Evolutionary conservation across 1,140 invertebrate species (phyloP).

Genomic region (Fopius arisanus): DNA sequence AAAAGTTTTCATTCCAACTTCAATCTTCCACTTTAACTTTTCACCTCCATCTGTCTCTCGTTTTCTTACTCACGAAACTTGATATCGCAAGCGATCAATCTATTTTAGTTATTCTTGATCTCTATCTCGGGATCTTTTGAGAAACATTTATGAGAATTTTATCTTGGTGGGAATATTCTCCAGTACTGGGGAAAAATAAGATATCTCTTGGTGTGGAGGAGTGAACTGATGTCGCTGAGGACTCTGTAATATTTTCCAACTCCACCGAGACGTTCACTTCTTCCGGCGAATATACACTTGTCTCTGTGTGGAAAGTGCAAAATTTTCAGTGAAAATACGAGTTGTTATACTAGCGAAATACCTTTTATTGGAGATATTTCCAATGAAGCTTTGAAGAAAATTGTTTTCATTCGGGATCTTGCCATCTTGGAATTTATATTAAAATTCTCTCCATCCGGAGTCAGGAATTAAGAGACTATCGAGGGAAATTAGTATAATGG

Average conservation of each 20-base stretch:
- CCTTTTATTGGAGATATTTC: not conserved
- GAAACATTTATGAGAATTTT: too few relatives aligned
- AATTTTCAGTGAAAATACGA: not conserved
- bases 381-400: too few relatives aligned
- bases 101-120: not conserved
- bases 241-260: not conserved
- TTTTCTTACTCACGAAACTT: slow-evolving; percentile 17
- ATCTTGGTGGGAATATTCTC: too few relatives aligned
- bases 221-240: not conserved
- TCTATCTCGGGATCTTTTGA: too few relatives aligned
- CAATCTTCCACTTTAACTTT: slow-evolving; percentile 23
- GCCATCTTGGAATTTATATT: too few relatives aligned
- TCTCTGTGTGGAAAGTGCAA: not conserved
- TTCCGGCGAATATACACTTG: not conserved
- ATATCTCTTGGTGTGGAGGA: not conserved
- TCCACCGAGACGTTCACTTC: not conserved
- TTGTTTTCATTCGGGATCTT: too few relatives aligned
- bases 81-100: not conserved
- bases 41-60: slow-evolving; percentile 8
- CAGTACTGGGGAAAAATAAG: not conserved
- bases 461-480: too few relatives aligned
- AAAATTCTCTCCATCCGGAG: too few relatives aligned
- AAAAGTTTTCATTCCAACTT: slow-evolving; percentile 17
- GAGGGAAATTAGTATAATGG: too few relatives aligned
- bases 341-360: not conserved